A percentile compares a stretch with the other conserved stretches of the same genome.
These are phyloP conservation scores for Vandiemenella viatica DNA, from an alignment of 2,888 invertebrate species.

Conservation along the genomic window DNA sequence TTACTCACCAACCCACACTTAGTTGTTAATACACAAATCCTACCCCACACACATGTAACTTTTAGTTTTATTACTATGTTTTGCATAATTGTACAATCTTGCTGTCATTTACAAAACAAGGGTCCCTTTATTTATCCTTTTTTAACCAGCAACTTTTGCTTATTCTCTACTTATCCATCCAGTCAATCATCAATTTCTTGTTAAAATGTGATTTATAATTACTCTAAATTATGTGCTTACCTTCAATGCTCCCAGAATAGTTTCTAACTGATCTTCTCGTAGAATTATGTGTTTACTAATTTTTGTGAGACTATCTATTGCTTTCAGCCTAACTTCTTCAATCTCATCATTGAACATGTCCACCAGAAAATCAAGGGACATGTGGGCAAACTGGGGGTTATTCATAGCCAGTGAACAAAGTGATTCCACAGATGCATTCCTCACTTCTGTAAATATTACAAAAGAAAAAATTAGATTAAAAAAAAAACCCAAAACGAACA, in stretches of 20 bases:
- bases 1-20: too few species aligned
- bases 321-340: constrained; percentile 84
- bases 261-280: constrained; percentile 90
- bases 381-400: constrained; percentile 70
- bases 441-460: constrained; percentile 50
- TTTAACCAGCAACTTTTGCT: too few species aligned
- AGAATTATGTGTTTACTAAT: constrained; percentile 80
- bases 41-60: too few species aligned
- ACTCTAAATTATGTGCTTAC: constrained; percentile 25
- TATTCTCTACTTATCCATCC: too few species aligned
- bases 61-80: too few species aligned
- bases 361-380: constrained; percentile 87
- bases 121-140: too few species aligned
- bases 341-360: constrained; percentile 99
- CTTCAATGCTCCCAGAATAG: constrained; percentile 88
- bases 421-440: constrained; percentile 87
- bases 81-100: too few species aligned
- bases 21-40: too few species aligned
- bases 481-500: not conserved
- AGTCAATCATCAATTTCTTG: not conserved
- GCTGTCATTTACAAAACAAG: too few species aligned
- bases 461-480: not conserved
- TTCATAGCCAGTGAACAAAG: constrained; percentile 75
- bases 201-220: too few species aligned
- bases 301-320: constrained; percentile 82